phyloP scores from a whole-genome alignment of 2,113 vertebrate genomes.

The Centropus unirufus region DNA sequence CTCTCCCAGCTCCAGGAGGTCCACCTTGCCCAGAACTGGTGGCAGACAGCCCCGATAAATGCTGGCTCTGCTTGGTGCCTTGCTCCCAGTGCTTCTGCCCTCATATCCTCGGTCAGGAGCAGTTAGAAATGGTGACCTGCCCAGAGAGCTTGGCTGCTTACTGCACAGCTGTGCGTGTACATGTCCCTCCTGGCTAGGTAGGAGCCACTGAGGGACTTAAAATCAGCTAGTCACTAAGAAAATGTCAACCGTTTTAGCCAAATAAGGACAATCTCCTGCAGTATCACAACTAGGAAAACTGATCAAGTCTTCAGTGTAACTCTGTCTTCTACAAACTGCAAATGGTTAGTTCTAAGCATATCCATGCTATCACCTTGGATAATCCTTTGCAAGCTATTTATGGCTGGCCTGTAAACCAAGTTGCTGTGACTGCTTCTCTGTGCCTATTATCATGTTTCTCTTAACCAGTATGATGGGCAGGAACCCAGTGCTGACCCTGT shows the following conservation, averaged over 20 bases:
- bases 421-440: neutral
- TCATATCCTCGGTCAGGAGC: neutral
- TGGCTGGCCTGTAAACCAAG: neutral
- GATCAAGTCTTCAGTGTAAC: neutral
- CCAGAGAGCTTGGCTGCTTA: neutral
- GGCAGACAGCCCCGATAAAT: neutral
- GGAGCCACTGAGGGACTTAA: neutral
- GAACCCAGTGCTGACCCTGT: neutral
- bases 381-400: neutral
- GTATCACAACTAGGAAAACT: neutral
- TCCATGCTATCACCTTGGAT: neutral
- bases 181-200: neutral
- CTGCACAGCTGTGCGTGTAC: neutral
- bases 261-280: neutral
- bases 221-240: neutral
- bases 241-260: neutral
- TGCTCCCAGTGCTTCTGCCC: neutral
- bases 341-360: neutral
- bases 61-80: neutral
- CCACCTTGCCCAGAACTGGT: neutral
- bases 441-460: neutral
- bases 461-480: neutral
- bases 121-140: fast-evolving
- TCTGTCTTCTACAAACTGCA: neutral
- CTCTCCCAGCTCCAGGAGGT: neutral